Conservation (phyloP, 2,113 vertebrate species). For the Sciurus niger region DNA sequence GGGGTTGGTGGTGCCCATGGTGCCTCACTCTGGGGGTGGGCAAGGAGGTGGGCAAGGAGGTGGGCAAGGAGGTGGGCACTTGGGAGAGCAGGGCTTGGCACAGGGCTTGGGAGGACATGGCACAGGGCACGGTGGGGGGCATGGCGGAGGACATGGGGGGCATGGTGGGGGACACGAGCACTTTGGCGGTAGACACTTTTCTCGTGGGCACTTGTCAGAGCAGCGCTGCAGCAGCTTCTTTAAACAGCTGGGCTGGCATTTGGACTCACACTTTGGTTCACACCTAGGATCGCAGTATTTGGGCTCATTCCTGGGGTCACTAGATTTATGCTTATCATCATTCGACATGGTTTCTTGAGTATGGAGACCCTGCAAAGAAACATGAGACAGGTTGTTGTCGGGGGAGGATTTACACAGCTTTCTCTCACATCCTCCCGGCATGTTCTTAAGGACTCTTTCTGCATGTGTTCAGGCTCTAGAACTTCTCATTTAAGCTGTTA, state of each 20-base stretch:
- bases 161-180: background rate
- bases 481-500: background rate
- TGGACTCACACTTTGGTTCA: slow-evolving; percentile 68
- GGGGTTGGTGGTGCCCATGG: background rate
- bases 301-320: slow-evolving; percentile 63
- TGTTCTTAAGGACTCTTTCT: background rate
- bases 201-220: slow-evolving; percentile 67
- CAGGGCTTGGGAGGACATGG: background rate
- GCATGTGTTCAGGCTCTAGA: background rate
- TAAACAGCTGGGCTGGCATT: slow-evolving; percentile 78
- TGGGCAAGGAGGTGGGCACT: slow-evolving; percentile 42
- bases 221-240: slow-evolving; percentile 78
- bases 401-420: background rate
- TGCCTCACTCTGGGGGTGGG: slow-evolving; percentile 61
- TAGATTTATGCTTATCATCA: slow-evolving; percentile 65
- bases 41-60: slow-evolving; percentile 48
- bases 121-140: background rate
- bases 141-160: background rate
- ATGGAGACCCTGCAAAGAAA: slow-evolving; percentile 68
- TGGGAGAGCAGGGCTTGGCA: slow-evolving; percentile 49
- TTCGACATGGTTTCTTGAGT: slow-evolving; percentile 72
- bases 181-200: slow-evolving; percentile 67
- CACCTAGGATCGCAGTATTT: slow-evolving; percentile 69
- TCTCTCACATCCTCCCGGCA: no score
- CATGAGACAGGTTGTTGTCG: background rate